Conservation (phyloP, 23 tunicate species). For the Clavelina lepadiformis region DNA sequence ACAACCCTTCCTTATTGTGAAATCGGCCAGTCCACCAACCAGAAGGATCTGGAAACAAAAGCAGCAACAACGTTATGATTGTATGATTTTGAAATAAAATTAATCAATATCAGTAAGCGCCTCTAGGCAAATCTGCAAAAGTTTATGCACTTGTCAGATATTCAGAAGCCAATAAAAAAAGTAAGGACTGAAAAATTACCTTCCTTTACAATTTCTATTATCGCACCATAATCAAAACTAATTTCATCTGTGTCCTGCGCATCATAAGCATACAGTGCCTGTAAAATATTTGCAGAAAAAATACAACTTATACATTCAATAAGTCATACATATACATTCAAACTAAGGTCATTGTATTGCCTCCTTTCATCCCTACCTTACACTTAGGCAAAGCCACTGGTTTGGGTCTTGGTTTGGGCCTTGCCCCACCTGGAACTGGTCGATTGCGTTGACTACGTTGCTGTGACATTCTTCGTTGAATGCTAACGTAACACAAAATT, state of each 20-base stretch:
- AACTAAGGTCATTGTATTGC: no score
- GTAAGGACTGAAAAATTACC: conserved; percentile 36
- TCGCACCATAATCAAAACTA: conserved; percentile 41
- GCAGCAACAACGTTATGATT: no score
- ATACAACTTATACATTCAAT: neutral
- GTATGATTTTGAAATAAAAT: no score
- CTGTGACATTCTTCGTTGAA: conserved; percentile 76
- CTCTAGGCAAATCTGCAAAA: neutral
- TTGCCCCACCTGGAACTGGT: conserved; percentile 69
- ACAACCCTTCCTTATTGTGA: conserved; percentile 72
- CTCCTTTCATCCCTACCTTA: conserved; percentile 34
- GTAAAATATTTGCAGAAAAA: conserved; percentile 6
- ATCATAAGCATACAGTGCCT: conserved; percentile 82
- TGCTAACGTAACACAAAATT: conserved; percentile 13
- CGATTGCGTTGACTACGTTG: conserved; percentile 62
- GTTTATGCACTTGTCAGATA: neutral
- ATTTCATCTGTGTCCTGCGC: conserved; percentile 95
- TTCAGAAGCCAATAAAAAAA: neutral
- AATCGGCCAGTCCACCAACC: conserved; percentile 98
- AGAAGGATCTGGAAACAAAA: conserved; percentile 57
- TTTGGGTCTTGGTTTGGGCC: conserved; percentile 91
- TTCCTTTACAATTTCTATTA: conserved; percentile 85
- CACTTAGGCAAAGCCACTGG: conserved; percentile 74
- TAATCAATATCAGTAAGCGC: neutral
- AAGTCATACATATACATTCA: no score